Base-by-base conservation (phyloP, 2,797 vertebrate species). In the Phoxinus dragarum region DNA sequence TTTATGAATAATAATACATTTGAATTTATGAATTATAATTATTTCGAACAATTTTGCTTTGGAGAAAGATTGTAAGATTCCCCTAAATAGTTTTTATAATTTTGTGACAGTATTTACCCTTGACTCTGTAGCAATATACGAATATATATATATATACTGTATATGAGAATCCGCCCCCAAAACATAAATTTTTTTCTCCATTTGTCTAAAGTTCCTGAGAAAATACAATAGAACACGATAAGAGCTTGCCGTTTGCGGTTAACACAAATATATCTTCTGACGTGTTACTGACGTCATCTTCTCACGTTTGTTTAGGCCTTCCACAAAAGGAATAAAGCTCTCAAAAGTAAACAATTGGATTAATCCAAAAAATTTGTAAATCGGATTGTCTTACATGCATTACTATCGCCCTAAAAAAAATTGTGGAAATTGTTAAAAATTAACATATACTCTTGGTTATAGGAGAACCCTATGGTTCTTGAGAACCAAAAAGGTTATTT, bases 221-320 rank as follows among this genome's bases (percentile, higher is more conserved):
- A 82, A 81, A 52, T 78, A 69, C 23, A 3, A 67, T 16, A 72
- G 17, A 72, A 36, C 9, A 72, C 21, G 21, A 49, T 82, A 74
- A 73, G 27, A 68, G 52, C 44, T 67, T 6, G n/a, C 49, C 1
- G 16, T 56, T 52, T 14, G 84, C 40, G 84, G 83, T 81, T 82
- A 72, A 84, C 82, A 86, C 82, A 21, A 52, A 52, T 17, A 42
- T 82, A 14, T 82, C 16, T 86, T 81, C 79, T 44, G 79, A 23
- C 8, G 42, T 82, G 77, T 81, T 87, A 42, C 64, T 82, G 66
- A 76, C 64, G 52, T 56, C n/a, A 44, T 19, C 14, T 49, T 38
- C 67, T 52, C 47, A 81, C 66, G 8, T 86, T 67, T 40, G 21
- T 81, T 36, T 7, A 6, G n/a, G 12, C 23, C 44, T 17, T 21